A percentile compares a stretch with the other conserved stretches of the same genome.
Evolutionary conservation across 2,113 vertebrate genomes (phyloP).

Genomic region (Actenoides hombroni): DNA sequence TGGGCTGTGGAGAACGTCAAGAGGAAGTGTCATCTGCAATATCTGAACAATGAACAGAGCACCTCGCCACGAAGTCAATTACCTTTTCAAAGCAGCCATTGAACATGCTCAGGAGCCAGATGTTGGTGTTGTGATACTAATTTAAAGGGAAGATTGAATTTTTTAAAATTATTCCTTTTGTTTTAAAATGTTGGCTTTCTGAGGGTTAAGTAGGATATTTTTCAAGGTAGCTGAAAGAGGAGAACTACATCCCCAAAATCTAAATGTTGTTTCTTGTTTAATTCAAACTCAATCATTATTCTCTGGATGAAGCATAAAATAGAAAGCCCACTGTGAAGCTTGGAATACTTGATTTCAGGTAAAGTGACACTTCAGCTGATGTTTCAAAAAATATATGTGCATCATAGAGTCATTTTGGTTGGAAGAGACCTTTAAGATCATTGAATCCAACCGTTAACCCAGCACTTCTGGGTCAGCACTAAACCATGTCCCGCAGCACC

Average conservation of each 20-base stretch:
- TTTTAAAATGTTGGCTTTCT: neutral
- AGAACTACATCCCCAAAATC: neutral
- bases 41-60: neutral
- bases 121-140: neutral
- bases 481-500: neutral
- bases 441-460: neutral
- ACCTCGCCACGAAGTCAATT: neutral
- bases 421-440: neutral
- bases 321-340: neutral
- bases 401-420: neutral
- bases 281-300: neutral
- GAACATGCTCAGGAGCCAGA: neutral
- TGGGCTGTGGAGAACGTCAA: neutral
- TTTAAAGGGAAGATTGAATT: neutral
- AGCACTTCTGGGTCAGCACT: neutral
- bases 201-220: neutral
- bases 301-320: neutral
- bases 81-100: neutral
- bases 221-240: neutral
- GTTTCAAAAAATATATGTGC: neutral
- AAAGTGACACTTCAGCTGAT: neutral
- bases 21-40: neutral
- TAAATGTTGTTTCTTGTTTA: neutral
- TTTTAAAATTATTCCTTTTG: neutral
- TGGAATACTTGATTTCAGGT: neutral